A percentile compares a stretch with the other conserved stretches of the same genome.
Evolutionary conservation across 2,888 invertebrate species (phyloP).

Genomic region (Volucella zonaria): DNA sequence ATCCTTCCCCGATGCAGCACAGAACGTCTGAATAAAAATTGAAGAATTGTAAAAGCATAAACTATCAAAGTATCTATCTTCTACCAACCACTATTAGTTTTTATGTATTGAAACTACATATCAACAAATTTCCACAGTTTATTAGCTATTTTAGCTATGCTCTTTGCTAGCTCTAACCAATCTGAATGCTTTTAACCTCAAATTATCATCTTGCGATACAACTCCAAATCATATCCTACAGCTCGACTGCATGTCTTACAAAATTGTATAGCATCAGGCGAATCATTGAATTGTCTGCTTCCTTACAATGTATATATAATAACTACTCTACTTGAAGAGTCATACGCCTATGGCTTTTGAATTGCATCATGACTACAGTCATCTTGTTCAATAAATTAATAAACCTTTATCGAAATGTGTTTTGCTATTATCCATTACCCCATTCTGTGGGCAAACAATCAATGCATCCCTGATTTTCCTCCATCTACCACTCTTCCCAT

Average conservation of each 20-base stretch:
- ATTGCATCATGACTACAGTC: constrained; percentile 29
- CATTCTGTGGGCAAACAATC: constrained; percentile 35
- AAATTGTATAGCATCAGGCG: constrained; percentile 1
- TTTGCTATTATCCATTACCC: background rate
- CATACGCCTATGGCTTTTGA: background rate
- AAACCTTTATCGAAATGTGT: constrained; percentile 48
- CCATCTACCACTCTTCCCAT: constrained; percentile 27
- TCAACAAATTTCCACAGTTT: too few species aligned
- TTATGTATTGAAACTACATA: too few species aligned
- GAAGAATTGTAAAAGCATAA: too few species aligned
- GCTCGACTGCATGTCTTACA: constrained; percentile 14
- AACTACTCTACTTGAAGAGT: background rate
- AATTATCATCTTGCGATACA: background rate
- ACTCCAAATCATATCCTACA: constrained; percentile 28
- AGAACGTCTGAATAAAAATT: too few species aligned
- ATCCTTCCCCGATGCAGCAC: too few species aligned
- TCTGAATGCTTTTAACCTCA: too few species aligned
- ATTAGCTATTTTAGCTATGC: too few species aligned
- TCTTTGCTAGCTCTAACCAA: too few species aligned
- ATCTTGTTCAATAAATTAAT: constrained; percentile 50
- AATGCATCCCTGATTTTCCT: constrained; percentile 24
- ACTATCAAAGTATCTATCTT: too few species aligned
- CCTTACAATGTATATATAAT: constrained; percentile 15
- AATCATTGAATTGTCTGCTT: constrained; percentile 9
- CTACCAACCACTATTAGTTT: too few species aligned